Evolutionary conservation across 92 coral and sea anemone genomes (phyloP), one percentile per base, ranked within the genome.

Genomic region (Virgularia gustaviana): DNA sequence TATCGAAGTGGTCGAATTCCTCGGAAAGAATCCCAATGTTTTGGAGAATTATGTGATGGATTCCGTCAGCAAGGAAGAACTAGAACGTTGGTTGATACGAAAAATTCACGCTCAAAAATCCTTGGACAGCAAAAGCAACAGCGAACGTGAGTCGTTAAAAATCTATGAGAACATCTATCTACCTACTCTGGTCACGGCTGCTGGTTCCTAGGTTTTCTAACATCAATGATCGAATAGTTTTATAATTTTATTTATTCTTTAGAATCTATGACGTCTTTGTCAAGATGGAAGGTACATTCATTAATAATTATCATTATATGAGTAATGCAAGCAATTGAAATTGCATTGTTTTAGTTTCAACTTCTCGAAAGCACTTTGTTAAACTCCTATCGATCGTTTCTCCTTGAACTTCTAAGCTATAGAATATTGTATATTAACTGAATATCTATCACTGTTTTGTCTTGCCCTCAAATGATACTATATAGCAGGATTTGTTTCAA

Each of bases 81-180:
- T 91, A 4, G 97, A 91, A 59, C 64, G 89, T 55, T 91, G 91
- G 97, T 56, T 91, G 74, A 91, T 91, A 24, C 85, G 97, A 59
- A 91, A 91, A 55, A 86, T 95, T 12, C 97, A 87, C 36, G 49
- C 66, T 24, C 73, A 79, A 28, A 60, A 60, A 27, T 13, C 82
- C 8, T 20, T n/a, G n/a, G 66, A 64, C 63, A 57, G 24, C 41
- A 63, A 32, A 16, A 83, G 81, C 65, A 78, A 57, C 80, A 33
- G 77, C 72, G 33, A 65, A 83, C 30, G 90, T 81, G 78, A 59
- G 90, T 85, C 20, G 28, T 51, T 51, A 27, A 51, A 20, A 11
- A 51, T 11, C 27, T 51, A 20, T 51, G 28, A 51, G 22, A 27
- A 18, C 15, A 45, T 45, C 20, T 15, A 1, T 32, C 22, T n/a